A percentile compares a stretch with the other conserved stretches of the same genome.
phyloP scores from a whole-genome alignment of 2,888 invertebrate genomes.

The Laothoe populi region DNA sequence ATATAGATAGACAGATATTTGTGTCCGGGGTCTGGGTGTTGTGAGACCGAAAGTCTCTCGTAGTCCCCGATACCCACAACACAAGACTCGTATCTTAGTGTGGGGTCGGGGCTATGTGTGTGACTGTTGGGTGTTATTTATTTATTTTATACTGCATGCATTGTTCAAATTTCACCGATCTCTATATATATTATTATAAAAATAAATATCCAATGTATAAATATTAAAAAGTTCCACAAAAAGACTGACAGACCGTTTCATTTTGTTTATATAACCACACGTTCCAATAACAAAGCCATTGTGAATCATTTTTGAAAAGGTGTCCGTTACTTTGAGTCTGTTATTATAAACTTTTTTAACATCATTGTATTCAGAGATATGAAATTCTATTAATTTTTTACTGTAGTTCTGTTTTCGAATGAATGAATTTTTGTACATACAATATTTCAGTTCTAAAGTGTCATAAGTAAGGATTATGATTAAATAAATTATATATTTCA shows the following conservation, averaged over 20 bases:
- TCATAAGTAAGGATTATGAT: neutral
- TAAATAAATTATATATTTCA: too few species aligned
- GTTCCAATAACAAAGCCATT: neutral
- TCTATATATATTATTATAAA: too few species aligned
- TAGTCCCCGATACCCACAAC: too few species aligned
- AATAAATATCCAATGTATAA: too few species aligned
- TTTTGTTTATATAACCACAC: neutral
- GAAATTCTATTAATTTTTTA: neutral
- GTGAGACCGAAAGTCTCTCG: too few species aligned
- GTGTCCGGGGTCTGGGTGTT: too few species aligned
- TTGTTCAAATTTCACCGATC: too few species aligned
- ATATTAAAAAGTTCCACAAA: slow-evolving; percentile 3
- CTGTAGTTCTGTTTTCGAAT: neutral
- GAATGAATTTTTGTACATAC: neutral
- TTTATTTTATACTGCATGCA: too few species aligned
- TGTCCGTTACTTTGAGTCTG: neutral
- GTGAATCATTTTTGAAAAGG: slow-evolving; percentile 17
- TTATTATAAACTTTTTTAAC: neutral
- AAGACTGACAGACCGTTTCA: slow-evolving; percentile 1
- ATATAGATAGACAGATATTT: too few species aligned
- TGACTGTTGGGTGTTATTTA: too few species aligned
- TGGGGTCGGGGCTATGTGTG: too few species aligned
- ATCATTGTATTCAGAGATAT: slow-evolving; percentile 3
- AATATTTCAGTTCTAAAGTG: neutral
- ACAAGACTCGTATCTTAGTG: too few species aligned